Conservation (phyloP, 2,888 invertebrate genomes). For the Calameuta filiformis region DNA sequence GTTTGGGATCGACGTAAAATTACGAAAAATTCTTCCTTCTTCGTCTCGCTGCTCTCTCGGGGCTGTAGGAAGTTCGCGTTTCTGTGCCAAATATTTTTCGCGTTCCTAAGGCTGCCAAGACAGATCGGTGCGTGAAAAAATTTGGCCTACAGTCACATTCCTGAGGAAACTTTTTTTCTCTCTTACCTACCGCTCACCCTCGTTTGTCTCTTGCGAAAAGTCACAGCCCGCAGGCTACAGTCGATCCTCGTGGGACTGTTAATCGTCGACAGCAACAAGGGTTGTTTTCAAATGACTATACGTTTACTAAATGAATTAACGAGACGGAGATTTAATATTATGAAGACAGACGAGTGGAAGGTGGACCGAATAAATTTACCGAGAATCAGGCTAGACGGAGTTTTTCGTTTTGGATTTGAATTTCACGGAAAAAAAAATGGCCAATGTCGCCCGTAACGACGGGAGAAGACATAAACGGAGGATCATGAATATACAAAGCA, state of each 20-base stretch:
- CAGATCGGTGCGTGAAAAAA: conserved; percentile 14
- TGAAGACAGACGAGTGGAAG: background rate
- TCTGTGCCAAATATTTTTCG: conserved; percentile 27
- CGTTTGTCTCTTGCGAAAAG: background rate
- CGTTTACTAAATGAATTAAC: background rate
- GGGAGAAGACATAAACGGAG: conserved; percentile 25
- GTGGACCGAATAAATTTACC: conserved; percentile 9
- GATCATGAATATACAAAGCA: conserved; percentile 33
- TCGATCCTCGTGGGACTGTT: background rate
- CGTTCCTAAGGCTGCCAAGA: conserved; percentile 15
- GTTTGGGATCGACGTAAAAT: background rate
- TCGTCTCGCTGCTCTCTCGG: background rate
- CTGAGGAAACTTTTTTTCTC: background rate
- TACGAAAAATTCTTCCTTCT: background rate
- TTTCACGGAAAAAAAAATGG: conserved; percentile 4
- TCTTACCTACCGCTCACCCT: background rate
- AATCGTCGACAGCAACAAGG: background rate
- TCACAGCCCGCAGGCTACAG: background rate
- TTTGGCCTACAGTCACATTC: background rate
- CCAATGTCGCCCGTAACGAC: conserved; percentile 27
- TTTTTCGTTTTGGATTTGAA: background rate
- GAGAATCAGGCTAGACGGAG: background rate
- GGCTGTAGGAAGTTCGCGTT: conserved; percentile 25
- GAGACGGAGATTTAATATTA: background rate
- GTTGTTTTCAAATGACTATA: background rate